Conservation (phyloP, 2,888 invertebrate genomes). For the Eupithecia inturbata region DNA sequence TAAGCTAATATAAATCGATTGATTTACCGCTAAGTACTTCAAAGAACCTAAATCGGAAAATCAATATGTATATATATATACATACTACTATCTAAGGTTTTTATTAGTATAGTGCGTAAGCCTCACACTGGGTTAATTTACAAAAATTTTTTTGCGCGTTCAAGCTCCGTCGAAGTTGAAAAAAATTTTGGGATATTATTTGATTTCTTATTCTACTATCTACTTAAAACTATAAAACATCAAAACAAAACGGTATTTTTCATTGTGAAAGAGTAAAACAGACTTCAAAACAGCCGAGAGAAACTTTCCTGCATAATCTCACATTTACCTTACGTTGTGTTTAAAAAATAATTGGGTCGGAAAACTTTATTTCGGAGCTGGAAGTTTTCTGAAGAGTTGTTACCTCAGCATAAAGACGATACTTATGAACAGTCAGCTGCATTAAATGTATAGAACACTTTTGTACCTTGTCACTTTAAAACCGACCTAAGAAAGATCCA, state of each 20-base stretch:
- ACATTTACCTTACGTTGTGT: neutral
- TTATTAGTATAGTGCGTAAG: no score
- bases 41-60: no score
- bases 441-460: neutral
- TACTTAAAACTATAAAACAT: no score
- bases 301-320: neutral
- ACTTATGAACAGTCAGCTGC: neutral
- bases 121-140: no score
- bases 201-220: no score
- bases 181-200: no score
- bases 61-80: no score
- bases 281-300: neutral
- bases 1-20: no score
- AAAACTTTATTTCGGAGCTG: neutral
- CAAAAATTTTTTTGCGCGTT: no score
- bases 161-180: no score
- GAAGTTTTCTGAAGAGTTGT: neutral
- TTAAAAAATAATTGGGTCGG: conserved; percentile 5
- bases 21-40: no score
- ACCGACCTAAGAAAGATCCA: neutral
- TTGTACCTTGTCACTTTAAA: neutral
- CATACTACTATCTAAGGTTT: no score
- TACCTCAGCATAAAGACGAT: neutral
- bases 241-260: neutral
- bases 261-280: neutral